Base-by-base conservation (phyloP, 2,113 vertebrate species). In the Trichechus manatus region DNA sequence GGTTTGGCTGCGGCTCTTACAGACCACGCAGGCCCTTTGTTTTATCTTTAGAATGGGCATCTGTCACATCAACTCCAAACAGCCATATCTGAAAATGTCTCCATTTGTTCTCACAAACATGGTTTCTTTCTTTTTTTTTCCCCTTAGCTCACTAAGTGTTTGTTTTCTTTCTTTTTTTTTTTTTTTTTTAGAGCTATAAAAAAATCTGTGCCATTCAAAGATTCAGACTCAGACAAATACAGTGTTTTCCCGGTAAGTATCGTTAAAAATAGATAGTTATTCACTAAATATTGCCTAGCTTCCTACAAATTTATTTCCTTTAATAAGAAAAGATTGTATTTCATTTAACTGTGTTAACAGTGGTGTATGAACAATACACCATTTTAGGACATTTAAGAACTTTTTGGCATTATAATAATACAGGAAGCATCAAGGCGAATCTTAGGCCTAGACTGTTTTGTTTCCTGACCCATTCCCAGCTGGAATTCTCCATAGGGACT, bases 241-340 rank as follows among this genome's bases (percentile, higher is more conserved):
- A 99, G 99, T 74, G 74, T 92, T 85, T 99, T 98, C 64, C 98
- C 98, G 2, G 99, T 99, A 98, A 98, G 99, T 97, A 98, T 89
- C 95, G 27, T 14, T 70, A 25, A n/a, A 19, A 78, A 36, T 81
- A 89, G 93, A 85, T 70, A 96, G 87, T 75, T 87, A 50, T 82
- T 89, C 10, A 59, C 17, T 88, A 61, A 42, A 72, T n/a, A 87
- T 83, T 94, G 25, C 56, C 90, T 91, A 27, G 20, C 79, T 95
- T 97, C 90, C 77, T 96, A 79, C 87, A 94, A 66, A 95, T 42
- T 31, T 66, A 91, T 95, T 80, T 91, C 82, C 94, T 97, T 96
- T 98, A 68, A 75, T 64, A 63, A 96, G 50, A 63, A 22, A 72
- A 61, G 85, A 61, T 31, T 53, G 61, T 53, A 59, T 84, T 88